Evolutionary conservation across 2,888 invertebrate species (phyloP), one percentile per base, ranked within the genome.

Genomic region (Eupeodes luniger): DNA sequence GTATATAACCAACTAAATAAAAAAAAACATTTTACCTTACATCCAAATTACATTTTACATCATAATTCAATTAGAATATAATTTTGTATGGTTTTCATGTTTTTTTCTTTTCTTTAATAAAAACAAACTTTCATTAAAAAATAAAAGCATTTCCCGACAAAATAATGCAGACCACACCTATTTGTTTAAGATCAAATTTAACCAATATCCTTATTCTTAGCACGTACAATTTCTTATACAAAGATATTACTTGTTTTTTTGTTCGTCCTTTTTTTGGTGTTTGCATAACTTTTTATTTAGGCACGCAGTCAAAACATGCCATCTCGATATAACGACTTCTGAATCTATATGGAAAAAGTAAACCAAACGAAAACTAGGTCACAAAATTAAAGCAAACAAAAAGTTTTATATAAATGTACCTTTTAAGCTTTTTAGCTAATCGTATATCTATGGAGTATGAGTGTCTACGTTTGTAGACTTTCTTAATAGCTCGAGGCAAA

Each of bases 341-440:
- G 47, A 64, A 55, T 70, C 40, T 40, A 40, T 40, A 5, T 7
- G 40, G 12, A 70, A 44, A 70, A 80, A 64, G 55, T 55, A 80
- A 64, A 61, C 62, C 53, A 34, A 70, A 57, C 19, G 36, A 66
- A 66, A 81, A 81, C 64, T 81, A 57, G 80, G 80, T 74, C 80
- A 81, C 80, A 66, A 72, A 59, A 72, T 70, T 70, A 70, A 70
- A 44, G 40, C 70, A 55, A 70, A 55, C 70, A 55, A 16, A 64
- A 51, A 27, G 3, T 27, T 27, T 27, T 27, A 27, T 27, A 27
- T 27, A 27, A 64, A 16, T 53, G 14, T 53, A 67, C 51, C 12
- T 69, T 69, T 4, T 36, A 40, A 55, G 69, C 53, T 40, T 69
- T 55, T 69, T n/a, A 14, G 34, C 57, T 34, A 7, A 70, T 70